Conservation (phyloP, 2,113 vertebrate species). For the Cricetomys ansorgei region DNA sequence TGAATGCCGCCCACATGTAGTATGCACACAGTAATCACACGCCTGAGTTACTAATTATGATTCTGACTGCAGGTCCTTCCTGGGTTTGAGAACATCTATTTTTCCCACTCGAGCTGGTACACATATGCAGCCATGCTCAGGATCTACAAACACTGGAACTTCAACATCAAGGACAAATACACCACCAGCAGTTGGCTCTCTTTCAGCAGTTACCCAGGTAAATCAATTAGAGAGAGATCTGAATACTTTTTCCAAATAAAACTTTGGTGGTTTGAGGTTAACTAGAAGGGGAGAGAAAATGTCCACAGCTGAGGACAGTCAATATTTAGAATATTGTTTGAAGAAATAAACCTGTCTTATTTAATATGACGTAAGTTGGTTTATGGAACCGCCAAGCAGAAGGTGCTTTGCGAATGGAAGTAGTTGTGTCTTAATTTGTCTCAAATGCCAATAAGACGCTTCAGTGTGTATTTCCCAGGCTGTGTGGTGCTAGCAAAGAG, state of each 20-base stretch:
- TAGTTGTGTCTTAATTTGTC: neutral
- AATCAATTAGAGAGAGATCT: neutral
- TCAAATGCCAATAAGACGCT: neutral
- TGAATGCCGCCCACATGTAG: neutral
- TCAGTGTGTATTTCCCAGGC: neutral
- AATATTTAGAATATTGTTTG: neutral
- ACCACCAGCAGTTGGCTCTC: slow-evolving; percentile 90
- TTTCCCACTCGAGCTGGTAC: slow-evolving; percentile 97
- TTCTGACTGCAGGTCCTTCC: slow-evolving; percentile 90
- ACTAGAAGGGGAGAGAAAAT: neutral
- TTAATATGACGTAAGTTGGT: neutral
- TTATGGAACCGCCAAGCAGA: neutral
- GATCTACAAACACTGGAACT: slow-evolving; percentile 97
- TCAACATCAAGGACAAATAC: slow-evolving; percentile 88
- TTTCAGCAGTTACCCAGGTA: slow-evolving; percentile 98
- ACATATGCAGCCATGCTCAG: slow-evolving; percentile 94
- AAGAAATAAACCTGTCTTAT: slow-evolving; percentile 9
- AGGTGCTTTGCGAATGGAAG: neutral
- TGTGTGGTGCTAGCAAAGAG: neutral
- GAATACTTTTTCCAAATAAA: neutral
- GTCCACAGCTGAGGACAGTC: neutral
- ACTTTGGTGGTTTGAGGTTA: neutral
- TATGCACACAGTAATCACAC: neutral
- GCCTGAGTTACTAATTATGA: neutral
- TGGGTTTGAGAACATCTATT: slow-evolving; percentile 94